Evolutionary conservation across 2,113 vertebrate species (phyloP).

Genomic region (Eleginops maclovinus): DNA sequence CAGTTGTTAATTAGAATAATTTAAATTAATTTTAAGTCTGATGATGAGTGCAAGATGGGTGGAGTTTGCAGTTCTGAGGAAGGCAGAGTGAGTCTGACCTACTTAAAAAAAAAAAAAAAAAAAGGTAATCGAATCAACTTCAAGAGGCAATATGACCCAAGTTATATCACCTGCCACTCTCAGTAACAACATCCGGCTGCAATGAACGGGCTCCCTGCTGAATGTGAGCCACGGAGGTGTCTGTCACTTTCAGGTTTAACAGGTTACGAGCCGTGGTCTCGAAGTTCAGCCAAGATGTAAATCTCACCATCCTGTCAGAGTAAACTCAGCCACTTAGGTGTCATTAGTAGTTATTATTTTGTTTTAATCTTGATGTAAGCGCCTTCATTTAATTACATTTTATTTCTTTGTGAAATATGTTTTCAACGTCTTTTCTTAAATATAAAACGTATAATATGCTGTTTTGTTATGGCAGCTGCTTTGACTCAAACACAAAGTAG

Average conservation of each 20-base stretch:
- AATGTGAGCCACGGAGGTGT: neutral
- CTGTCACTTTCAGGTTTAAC: conserved; percentile 28
- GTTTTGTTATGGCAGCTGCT: conserved; percentile 18
- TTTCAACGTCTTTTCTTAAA: neutral
- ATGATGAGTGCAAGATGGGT: conserved; percentile 34
- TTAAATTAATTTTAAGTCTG: conserved; percentile 26
- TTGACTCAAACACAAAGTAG: conserved; percentile 6
- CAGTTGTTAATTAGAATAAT: conserved; percentile 41
- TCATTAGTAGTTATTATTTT: conserved; percentile 9
- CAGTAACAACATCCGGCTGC: conserved; percentile 13
- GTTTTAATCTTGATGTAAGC: conserved; percentile 34
- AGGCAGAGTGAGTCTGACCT: neutral
- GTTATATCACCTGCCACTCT: conserved; percentile 15
- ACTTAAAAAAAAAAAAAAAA: neutral
- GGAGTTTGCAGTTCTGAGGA: conserved; percentile 12
- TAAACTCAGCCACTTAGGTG: neutral
- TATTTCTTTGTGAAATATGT: neutral
- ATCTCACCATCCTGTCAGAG: neutral
- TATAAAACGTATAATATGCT: neutral
- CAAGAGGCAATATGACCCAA: conserved; percentile 45
- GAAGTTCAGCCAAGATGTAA: conserved; percentile 20
- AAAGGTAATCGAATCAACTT: conserved; percentile 9
- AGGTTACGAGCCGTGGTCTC: conserved; percentile 26
- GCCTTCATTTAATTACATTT: conserved; percentile 50
- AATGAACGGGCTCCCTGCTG: conserved; percentile 1